These are phyloP conservation scores for Callyntrura guangdongensis DNA, from an alignment of 2,888 invertebrate species.

Conservation along the genomic window DNA sequence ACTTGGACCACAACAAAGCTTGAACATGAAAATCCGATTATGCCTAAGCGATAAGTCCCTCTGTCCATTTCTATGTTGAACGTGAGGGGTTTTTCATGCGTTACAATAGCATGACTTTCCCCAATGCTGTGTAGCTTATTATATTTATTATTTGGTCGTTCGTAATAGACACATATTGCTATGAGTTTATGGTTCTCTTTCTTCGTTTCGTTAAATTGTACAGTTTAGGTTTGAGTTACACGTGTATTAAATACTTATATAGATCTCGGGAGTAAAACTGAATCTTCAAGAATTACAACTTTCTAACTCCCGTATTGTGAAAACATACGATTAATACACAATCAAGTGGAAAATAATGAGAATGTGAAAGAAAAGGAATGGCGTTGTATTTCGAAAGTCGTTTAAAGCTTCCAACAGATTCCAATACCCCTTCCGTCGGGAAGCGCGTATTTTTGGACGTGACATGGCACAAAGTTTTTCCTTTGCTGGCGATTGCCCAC, in stretches of 20 bases:
- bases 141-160: too few species aligned
- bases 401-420: slow-evolving; percentile 72
- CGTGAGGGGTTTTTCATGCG: neutral
- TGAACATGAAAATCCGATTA: too few species aligned
- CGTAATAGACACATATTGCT: too few species aligned
- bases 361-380: too few species aligned
- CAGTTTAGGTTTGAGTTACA: neutral
- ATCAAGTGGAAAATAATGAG: neutral
- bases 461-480: slow-evolving; percentile 93
- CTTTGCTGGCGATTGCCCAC: slow-evolving; percentile 94
- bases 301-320: neutral
- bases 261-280: neutral
- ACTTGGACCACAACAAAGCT: slow-evolving; percentile 29
- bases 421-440: slow-evolving; percentile 86
- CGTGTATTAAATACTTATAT: neutral
- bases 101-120: neutral
- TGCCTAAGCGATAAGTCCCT: too few species aligned
- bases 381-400: slow-evolving; percentile 75
- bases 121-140: neutral
- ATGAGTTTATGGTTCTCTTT: neutral
- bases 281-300: neutral
- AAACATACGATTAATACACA: neutral
- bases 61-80: too few species aligned
- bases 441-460: slow-evolving; percentile 91
- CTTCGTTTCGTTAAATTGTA: too few species aligned